Conservation (phyloP, 2,797 vertebrate genomes). For the Cygnus olor region DNA sequence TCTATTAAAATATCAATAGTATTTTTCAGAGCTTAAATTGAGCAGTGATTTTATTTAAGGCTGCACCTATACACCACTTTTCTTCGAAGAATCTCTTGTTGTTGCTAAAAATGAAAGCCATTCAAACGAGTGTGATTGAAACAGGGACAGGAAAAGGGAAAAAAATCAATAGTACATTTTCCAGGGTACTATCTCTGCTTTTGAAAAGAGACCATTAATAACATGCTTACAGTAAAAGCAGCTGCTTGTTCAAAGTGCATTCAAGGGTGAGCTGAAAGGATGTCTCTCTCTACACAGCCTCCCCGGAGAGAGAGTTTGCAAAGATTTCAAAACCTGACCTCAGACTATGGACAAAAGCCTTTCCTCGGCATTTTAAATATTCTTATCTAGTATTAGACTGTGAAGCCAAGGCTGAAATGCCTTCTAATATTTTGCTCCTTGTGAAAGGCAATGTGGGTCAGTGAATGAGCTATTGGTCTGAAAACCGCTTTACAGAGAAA, state of each 20-base stretch:
- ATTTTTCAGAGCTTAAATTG: slow-evolving; percentile 80
- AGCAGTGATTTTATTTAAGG: slow-evolving; percentile 80
- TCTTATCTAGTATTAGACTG: background rate
- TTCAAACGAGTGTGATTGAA: slow-evolving; percentile 80
- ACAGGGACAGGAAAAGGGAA: slow-evolving; percentile 71
- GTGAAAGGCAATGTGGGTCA: background rate
- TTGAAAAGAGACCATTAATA: slow-evolving; percentile 82
- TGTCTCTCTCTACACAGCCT: slow-evolving; percentile 55
- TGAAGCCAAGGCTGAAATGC: background rate
- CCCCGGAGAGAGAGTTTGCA: slow-evolving; percentile 67
- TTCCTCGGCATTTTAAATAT: slow-evolving; percentile 47
- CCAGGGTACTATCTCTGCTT: slow-evolving; percentile 79
- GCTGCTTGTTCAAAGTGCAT: slow-evolving; percentile 80
- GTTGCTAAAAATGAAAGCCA: slow-evolving; percentile 81
- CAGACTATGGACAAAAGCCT: slow-evolving; percentile 48
- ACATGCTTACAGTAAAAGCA: slow-evolving; percentile 78
- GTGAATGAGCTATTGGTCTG: background rate
- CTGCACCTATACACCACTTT: slow-evolving; percentile 74
- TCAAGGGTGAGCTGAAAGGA: slow-evolving; percentile 78
- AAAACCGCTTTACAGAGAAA: background rate
- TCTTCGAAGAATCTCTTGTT: slow-evolving; percentile 76
- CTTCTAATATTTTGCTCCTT: background rate
- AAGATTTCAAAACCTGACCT: slow-evolving; percentile 66
- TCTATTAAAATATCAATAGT: slow-evolving; percentile 83
- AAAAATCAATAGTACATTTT: slow-evolving; percentile 81